phyloP scores from a whole-genome alignment of 2,888 invertebrate genomes.

The Artemia sp. region DNA sequence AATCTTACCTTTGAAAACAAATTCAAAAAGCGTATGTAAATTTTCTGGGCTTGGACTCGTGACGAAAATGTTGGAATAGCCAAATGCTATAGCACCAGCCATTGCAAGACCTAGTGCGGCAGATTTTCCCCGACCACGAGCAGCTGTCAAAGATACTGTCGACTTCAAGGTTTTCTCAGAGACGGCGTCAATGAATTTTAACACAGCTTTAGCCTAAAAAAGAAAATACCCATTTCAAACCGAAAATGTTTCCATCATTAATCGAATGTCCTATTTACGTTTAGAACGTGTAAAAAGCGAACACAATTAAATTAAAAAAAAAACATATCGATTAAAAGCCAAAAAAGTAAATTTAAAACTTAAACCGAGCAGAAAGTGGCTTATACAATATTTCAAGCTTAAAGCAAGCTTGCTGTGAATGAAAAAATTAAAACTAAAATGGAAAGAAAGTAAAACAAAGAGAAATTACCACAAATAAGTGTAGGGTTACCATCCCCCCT shows the following conservation, averaged over 20 bases:
- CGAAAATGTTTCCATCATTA: neutral
- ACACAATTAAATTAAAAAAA: neutral
- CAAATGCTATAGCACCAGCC: slow-evolving; percentile 62
- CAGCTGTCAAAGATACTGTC: slow-evolving; percentile 86
- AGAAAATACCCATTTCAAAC: slow-evolving; percentile 4
- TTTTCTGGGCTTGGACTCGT: slow-evolving; percentile 97
- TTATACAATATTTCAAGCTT: too few relatives aligned
- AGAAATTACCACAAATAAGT: too few relatives aligned
- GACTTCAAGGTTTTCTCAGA: slow-evolving; percentile 75
- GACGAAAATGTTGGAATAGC: slow-evolving; percentile 85
- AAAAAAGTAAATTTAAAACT: too few relatives aligned
- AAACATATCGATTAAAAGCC: too few relatives aligned
- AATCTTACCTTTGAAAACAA: slow-evolving; percentile 63
- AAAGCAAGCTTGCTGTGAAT: too few relatives aligned
- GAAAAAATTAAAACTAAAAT: too few relatives aligned
- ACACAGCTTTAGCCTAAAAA: slow-evolving; percentile 56
- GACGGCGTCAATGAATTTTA: slow-evolving; percentile 83
- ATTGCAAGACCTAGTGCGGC: slow-evolving; percentile 87
- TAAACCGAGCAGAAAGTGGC: too few relatives aligned
- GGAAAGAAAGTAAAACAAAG: slow-evolving; percentile 13
- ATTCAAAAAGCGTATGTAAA: slow-evolving; percentile 89
- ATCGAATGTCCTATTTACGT: neutral
- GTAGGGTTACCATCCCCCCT: too few relatives aligned
- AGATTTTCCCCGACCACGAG: slow-evolving; percentile 93
- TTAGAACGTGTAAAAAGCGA: neutral